Conservation (phyloP, 2,888 invertebrate species). For the Ormyrus thymus region DNA sequence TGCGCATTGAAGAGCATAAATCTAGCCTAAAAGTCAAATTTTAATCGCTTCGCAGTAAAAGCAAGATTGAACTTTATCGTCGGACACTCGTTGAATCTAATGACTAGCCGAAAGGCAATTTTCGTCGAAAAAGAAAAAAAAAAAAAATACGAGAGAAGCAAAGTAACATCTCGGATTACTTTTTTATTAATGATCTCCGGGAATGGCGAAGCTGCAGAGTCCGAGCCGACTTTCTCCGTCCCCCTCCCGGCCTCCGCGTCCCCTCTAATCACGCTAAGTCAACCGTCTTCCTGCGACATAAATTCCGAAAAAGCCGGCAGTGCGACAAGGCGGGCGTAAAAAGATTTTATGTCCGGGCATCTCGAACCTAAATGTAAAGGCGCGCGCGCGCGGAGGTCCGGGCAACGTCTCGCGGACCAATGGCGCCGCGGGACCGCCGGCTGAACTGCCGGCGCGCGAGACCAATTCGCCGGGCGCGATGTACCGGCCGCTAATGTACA, state of each 20-base stretch:
- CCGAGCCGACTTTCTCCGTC: not conserved
- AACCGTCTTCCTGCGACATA: conserved; percentile 25
- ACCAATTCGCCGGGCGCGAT: too few species aligned
- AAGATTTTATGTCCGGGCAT: conserved; percentile 43
- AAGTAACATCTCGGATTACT: conserved; percentile 33
- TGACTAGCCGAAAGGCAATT: conserved; percentile 25
- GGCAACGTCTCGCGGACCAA: conserved; percentile 28
- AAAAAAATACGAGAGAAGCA: conserved; percentile 4
- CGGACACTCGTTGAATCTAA: conserved; percentile 41
- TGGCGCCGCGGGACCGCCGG: too few species aligned
- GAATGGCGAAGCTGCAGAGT: conserved; percentile 28
- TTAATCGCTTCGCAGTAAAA: conserved; percentile 24
- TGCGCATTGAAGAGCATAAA: not conserved
- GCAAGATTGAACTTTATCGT: conserved; percentile 51
- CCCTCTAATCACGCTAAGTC: conserved; percentile 47
- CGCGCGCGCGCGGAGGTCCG: not conserved
- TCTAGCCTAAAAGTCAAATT: conserved; percentile 26
- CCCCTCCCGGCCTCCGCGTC: not conserved
- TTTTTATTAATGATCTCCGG: conserved; percentile 51
- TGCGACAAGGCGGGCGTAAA: conserved; percentile 28
- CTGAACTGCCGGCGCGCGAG: conserved; percentile 1
- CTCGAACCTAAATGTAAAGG: conserved; percentile 36
- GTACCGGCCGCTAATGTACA: not conserved
- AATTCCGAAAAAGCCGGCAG: conserved; percentile 39
- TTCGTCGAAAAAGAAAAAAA: not conserved